Percentiles rank a stretch among this genome's conserved stretches.
phyloP scores from a whole-genome alignment of 2,113 vertebrate genomes.

The Oriolus oriolus region DNA sequence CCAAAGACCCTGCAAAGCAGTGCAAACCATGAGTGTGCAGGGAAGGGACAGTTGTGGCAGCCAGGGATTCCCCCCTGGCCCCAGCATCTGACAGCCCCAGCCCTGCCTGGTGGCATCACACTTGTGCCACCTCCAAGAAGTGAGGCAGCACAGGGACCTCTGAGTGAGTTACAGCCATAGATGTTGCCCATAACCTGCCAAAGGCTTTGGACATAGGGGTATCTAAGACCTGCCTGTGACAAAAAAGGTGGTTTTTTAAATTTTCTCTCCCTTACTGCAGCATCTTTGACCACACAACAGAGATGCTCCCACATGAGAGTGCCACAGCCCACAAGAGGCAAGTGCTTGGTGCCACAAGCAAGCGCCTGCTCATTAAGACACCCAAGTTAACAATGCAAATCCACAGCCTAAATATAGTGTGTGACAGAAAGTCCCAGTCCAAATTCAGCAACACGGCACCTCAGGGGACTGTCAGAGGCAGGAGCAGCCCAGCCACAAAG shows the following conservation, averaged over 20 bases:
- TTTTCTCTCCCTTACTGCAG: background rate
- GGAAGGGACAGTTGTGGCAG: background rate
- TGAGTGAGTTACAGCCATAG: background rate
- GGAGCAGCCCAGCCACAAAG: background rate
- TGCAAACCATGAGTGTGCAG: background rate
- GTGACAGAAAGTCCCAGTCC: background rate
- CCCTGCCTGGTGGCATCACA: background rate
- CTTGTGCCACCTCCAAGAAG: background rate
- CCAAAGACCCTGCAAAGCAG: background rate
- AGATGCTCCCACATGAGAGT: background rate
- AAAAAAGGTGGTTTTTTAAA: accelerated
- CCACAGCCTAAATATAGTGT: background rate
- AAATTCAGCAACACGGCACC: background rate
- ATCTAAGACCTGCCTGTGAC: background rate
- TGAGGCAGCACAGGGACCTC: background rate
- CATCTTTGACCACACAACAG: background rate
- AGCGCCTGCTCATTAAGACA: background rate
- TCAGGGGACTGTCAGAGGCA: background rate
- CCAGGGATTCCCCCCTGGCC: background rate
- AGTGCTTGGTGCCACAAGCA: background rate
- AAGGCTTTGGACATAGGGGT: background rate
- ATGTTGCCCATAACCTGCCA: background rate
- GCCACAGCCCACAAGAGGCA: background rate
- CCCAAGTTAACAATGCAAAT: slow-evolving; percentile 18
- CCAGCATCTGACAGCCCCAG: background rate